A percentile compares a stretch with the other conserved stretches of the same genome.
Evolutionary conservation across 2,113 vertebrate genomes (phyloP).

Genomic region (Silurus glanis): DNA sequence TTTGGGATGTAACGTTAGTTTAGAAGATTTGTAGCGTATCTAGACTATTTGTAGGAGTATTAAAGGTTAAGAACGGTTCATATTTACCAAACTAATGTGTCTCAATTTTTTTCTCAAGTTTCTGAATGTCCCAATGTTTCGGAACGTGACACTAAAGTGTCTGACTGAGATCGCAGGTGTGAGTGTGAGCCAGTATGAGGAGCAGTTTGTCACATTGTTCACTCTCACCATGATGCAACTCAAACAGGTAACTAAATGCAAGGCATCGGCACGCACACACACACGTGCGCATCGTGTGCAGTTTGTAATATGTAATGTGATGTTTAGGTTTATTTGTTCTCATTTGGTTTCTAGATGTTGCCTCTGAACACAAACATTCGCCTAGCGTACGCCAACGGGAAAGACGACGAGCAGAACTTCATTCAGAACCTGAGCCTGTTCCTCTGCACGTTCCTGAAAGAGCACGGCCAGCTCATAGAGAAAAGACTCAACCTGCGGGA

Average conservation of each 20-base stretch:
- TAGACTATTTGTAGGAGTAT: background rate
- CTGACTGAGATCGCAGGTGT: slow-evolving; percentile 98
- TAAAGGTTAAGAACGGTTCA: background rate
- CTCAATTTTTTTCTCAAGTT: slow-evolving; percentile 66
- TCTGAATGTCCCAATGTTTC: slow-evolving; percentile 98
- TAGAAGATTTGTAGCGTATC: background rate
- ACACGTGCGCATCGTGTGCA: background rate
- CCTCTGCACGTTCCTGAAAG: slow-evolving; percentile 98
- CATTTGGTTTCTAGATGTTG: slow-evolving; percentile 82
- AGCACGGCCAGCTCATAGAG: slow-evolving; percentile 95
- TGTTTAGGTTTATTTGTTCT: background rate
- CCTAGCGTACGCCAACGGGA: slow-evolving; percentile 93
- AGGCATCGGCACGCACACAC: background rate
- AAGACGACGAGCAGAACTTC: slow-evolving; percentile 99
- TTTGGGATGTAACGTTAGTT: background rate
- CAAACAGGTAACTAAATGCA: slow-evolving; percentile 81
- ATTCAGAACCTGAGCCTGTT: slow-evolving; percentile 99
- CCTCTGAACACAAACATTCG: slow-evolving; percentile 98
- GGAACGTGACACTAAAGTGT: slow-evolving; percentile 98
- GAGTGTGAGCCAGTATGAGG: slow-evolving; percentile 97
- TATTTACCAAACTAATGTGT: background rate
- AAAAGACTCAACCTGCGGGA: slow-evolving; percentile 94
- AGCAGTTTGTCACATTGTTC: slow-evolving; percentile 96
- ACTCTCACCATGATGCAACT: slow-evolving; percentile 99
- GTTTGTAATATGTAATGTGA: background rate